A percentile compares a stretch with the other conserved stretches of the same genome.
phyloP scores from a whole-genome alignment of 2,797 vertebrate species.

The Coregonus sp. region DNA sequence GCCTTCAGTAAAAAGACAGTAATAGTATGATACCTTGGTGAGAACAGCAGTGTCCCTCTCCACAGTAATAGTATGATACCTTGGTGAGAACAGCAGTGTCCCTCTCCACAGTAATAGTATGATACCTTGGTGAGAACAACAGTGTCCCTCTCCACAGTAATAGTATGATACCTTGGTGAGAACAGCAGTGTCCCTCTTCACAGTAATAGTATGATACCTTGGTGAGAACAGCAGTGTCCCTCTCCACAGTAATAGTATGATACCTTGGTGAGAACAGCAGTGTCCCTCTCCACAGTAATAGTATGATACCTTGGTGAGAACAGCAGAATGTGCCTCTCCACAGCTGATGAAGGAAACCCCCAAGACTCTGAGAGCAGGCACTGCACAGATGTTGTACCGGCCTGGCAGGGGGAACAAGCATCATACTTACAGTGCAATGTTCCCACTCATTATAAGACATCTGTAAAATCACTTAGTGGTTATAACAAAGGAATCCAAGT shows the following conservation, averaged over 20 bases:
- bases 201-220: too few species aligned
- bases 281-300: too few species aligned
- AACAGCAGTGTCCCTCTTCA: too few species aligned
- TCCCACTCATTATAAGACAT: neutral
- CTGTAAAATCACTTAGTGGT: neutral
- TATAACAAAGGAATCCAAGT: neutral
- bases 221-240: too few species aligned
- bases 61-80: slow-evolving; percentile 55
- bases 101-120: too few species aligned
- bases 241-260: too few species aligned
- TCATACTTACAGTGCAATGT: neutral
- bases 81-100: too few species aligned
- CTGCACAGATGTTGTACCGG: slow-evolving; percentile 69
- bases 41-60: slow-evolving; percentile 50
- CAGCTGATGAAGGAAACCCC: slow-evolving; percentile 72
- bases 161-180: too few species aligned
- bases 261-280: too few species aligned
- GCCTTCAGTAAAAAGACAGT: neutral
- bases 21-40: neutral
- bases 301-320: slow-evolving; percentile 72
- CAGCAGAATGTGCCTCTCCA: slow-evolving; percentile 77
- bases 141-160: too few species aligned
- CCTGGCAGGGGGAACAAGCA: slow-evolving; percentile 53
- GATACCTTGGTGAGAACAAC: too few species aligned
- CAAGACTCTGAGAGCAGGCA: slow-evolving; percentile 71